Evolutionary conservation across 2,888 invertebrate genomes (phyloP).

Genomic region (Neoitamus cyanurus): DNA sequence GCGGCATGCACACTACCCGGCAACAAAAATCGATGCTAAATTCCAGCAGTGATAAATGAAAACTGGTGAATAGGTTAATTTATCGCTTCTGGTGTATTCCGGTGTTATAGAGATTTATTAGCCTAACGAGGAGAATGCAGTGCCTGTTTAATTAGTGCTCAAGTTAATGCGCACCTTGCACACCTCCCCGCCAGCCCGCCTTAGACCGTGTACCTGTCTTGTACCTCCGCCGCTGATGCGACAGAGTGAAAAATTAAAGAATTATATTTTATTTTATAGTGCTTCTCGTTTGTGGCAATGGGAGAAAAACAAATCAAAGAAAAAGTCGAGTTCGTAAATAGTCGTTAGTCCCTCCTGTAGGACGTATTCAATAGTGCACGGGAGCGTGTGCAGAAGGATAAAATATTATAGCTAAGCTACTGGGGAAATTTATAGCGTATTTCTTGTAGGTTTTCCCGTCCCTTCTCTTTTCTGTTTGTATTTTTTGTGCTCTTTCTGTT

Average conservation of each 20-base stretch:
- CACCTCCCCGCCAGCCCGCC: background rate
- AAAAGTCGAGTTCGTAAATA: background rate
- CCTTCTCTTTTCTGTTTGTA: background rate
- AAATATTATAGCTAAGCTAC: background rate
- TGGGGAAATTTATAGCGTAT: background rate
- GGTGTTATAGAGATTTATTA: conserved; percentile 23
- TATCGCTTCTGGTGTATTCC: conserved; percentile 2
- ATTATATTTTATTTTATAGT: too few species aligned
- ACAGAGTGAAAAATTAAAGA: background rate
- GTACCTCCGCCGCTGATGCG: background rate
- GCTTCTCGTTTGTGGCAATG: too few species aligned
- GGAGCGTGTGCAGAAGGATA: background rate
- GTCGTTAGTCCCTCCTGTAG: background rate
- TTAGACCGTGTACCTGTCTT: background rate
- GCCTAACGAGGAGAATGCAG: background rate
- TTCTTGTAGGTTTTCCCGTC: background rate
- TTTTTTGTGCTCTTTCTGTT: background rate
- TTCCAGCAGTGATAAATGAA: conserved; percentile 30
- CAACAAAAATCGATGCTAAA: conserved; percentile 23
- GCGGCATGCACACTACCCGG: background rate
- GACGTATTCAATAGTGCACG: background rate
- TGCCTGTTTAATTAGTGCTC: conserved; percentile 2
- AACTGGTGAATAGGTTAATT: conserved; percentile 30
- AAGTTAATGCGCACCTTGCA: background rate
- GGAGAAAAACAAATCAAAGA: too few species aligned